Conservation (phyloP, 2,797 vertebrate species). For the Galaxias olidus region DNA sequence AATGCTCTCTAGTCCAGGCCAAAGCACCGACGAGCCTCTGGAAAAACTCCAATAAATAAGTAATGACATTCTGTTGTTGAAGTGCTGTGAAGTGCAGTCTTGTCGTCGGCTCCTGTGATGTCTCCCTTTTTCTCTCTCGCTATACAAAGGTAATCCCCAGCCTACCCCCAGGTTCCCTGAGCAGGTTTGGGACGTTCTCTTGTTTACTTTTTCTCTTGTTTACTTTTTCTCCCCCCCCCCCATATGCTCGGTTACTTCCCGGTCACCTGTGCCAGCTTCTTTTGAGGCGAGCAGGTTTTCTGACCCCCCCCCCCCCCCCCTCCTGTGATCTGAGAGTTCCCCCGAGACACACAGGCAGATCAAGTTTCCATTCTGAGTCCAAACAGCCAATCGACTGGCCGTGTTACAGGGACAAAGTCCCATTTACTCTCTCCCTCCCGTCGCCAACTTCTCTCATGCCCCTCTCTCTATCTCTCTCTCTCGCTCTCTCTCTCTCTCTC, state of each 20-base stretch:
- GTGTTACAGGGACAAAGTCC: conserved; percentile 62
- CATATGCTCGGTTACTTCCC: conserved; percentile 66
- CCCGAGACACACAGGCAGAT: conserved; percentile 28
- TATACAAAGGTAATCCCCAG: conserved; percentile 17
- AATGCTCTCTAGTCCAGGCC: too few species aligned
- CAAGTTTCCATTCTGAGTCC: conserved; percentile 35
- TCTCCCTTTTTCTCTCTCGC: neutral
- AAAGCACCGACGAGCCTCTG: too few species aligned
- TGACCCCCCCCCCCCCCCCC: conserved; percentile 33
- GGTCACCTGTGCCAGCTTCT: conserved; percentile 60
- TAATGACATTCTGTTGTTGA: neutral
- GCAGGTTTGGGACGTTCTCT: conserved; percentile 72
- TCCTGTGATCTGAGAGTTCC: conserved; percentile 32
- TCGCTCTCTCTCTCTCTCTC: conserved; percentile 23
- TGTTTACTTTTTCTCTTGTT: conserved; percentile 66
- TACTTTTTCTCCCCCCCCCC: conserved; percentile 25
- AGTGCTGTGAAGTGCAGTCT: too few species aligned
- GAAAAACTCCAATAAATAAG: too few species aligned
- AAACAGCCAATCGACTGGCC: conserved; percentile 38
- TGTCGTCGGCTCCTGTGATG: neutral
- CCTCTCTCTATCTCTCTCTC: conserved; percentile 42
- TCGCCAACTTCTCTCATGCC: conserved; percentile 32
- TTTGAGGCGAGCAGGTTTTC: conserved; percentile 50
- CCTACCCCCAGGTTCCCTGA: conserved; percentile 39
- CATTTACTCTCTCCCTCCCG: too few species aligned